Conservation (phyloP, 2,797 vertebrate species). For the Galaxias olidus region DNA sequence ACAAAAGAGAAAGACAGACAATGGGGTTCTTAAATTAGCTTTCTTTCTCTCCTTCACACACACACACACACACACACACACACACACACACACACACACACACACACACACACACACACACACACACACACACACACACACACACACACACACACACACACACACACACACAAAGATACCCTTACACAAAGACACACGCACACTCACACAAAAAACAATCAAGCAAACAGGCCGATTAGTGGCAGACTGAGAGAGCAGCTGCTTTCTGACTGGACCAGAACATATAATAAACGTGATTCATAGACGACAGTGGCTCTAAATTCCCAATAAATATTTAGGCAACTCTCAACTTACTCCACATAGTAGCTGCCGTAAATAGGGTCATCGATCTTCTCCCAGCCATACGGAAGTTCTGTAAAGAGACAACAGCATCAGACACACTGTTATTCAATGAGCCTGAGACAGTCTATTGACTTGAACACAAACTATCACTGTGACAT, state of each 20-base stretch:
- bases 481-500: conserved; percentile 10
- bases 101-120: neutral
- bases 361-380: conserved; percentile 99
- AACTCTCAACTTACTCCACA: conserved; percentile 93
- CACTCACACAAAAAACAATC: conserved; percentile 1
- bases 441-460: conserved; percentile 25
- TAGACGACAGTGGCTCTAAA: conserved; percentile 45
- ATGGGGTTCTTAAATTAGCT: too few relatives aligned
- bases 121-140: neutral
- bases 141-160: conserved; percentile 1
- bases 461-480: conserved; percentile 28
- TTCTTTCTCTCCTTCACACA: too few relatives aligned
- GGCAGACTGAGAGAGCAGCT: conserved; percentile 27
- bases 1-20: neutral
- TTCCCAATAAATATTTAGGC: conserved; percentile 67
- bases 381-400: conserved; percentile 99
- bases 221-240: conserved; percentile 30
- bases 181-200: neutral
- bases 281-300: conserved; percentile 61
- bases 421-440: conserved; percentile 75
- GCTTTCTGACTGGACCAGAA: conserved; percentile 30
- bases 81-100: conserved; percentile 6
- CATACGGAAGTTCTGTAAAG: conserved; percentile 97
- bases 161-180: neutral
- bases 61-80: neutral